phyloP scores from a whole-genome alignment of 35 echinoderm and acorn worm species.

The Nesometra sesokonis region DNA sequence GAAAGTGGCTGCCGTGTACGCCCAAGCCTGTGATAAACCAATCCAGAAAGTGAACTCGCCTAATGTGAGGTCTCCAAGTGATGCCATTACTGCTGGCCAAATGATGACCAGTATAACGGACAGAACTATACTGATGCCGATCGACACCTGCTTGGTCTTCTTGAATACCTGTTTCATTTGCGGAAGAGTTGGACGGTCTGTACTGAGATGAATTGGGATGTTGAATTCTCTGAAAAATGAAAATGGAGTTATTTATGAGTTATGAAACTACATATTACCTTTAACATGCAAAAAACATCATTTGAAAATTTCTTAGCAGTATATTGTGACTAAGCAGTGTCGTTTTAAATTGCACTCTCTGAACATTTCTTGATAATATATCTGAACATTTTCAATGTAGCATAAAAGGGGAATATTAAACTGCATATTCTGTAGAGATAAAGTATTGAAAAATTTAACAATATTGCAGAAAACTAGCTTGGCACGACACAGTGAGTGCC shows the following conservation, averaged over 20 bases:
- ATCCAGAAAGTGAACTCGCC: slow-evolving; percentile 73
- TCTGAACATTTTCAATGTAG: background rate
- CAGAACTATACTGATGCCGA: slow-evolving; percentile 20
- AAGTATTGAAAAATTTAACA: no score
- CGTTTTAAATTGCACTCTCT: no score
- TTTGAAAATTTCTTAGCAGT: no score
- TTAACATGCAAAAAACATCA: no score
- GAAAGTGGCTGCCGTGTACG: slow-evolving; percentile 61
- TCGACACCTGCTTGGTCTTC: slow-evolving; percentile 24
- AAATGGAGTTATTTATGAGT: no score
- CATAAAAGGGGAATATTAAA: background rate
- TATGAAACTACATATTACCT: no score
- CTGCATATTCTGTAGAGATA: no score
- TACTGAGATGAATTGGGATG: slow-evolving; percentile 61
- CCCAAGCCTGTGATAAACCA: slow-evolving; percentile 53
- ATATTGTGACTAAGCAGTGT: no score
- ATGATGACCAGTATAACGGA: slow-evolving; percentile 45
- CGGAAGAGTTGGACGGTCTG: slow-evolving; percentile 56
- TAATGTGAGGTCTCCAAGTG: slow-evolving; percentile 27
- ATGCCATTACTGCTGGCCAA: slow-evolving; percentile 58
- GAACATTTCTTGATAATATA: no score
- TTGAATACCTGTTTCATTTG: slow-evolving; percentile 68
- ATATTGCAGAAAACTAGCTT: no score
- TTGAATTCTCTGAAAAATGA: slow-evolving; percentile 67
- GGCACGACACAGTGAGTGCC: no score